Base-by-base conservation (phyloP, 2,113 vertebrate genomes). In the Pollachius pollachius region DNA sequence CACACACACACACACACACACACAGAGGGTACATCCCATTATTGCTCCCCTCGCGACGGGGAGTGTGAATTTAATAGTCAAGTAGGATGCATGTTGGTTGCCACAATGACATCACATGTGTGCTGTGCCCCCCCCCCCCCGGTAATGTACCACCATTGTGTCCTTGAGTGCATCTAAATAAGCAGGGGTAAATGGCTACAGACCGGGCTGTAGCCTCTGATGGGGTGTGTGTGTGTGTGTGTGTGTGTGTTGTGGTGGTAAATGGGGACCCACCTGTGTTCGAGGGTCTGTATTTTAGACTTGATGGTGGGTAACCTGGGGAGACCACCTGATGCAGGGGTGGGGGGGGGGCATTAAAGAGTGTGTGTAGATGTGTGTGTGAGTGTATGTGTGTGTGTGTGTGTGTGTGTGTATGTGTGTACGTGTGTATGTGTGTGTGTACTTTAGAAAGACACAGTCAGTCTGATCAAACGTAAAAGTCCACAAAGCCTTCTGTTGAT, bases 161-260 rank as follows among this genome's bases (percentile, higher is more conserved):
- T 91, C 80, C 82, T 92, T 75, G 83, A 92, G 92, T 91, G 91
- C 91, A 91, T 92, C 90, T 90, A 91, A 92, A 93, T 92, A 92
- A 92, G 90, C 86, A 81, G 86, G 81, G 87, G 84, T 89, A 91
- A 92, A 90, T 89, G 89, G 87, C 37, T 6, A 41, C 80, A 84
- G 81, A 52, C 79, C 58, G 73, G 27, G 74, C 74, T 59, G 63
- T 65, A 76, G 73, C 80, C 78, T 83, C 85, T 59, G 66, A 41
- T 41, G 37, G 37, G 37, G 2, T 11, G 6, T 41, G 6, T 41
- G 37, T 23, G 69, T 72, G 65, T 78, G 80, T 81, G 64, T 64
- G 27, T 64, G 62, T 60, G 64, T 67, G 76, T 81, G 71, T 67
- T 69, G 67, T 48, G 41, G 73, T 18, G 64, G 73, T 75, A 86